Evolutionary conservation across 2,113 vertebrate genomes (phyloP), one percentile per base, ranked within the genome.

Genomic region (Mesocricetus auratus): DNA sequence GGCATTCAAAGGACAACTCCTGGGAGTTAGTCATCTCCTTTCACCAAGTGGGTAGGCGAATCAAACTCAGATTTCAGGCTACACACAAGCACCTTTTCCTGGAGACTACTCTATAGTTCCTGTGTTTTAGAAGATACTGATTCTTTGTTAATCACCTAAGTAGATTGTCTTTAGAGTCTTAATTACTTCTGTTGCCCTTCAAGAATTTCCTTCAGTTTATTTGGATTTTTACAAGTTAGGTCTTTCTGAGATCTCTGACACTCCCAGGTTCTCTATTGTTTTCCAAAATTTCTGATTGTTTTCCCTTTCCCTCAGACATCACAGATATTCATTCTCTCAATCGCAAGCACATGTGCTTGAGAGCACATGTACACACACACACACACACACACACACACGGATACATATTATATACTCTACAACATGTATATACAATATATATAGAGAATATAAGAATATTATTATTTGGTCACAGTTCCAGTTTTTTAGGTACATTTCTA

Each of bases 161-260:
- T 26, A 66, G 7, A n/a, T 5, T 78, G n/a, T 66, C 39, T 26
- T 95, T 39, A 87, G 60, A 77, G 81, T 36, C 33, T 79, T 94
- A 79, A 79, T 68, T 74, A 50, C 12, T 93, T 93, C 93, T 74
- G 9, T 94, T 95, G 45, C 39, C 60, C 56, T 92, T 79, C 33
- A 0, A 15, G 42, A 12, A 73, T 85, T 90, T 81, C 8, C 47
- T 95, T 93, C 5, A 62, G n/a, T 93, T 94, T 87, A 74, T 93
- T 75, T 94, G 42, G 64, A 93, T 62, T 92, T 94, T 47, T 77
- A 62, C 74, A 86, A 86, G 53, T 68, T 26, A 31, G n/a, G 26
- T 92, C 31, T 94, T 83, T 66, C 3, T 1, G 2, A 86, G 77
- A 19, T 3, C 4, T 93, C 53, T 78, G 16, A 77, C 17, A 47